Evolutionary conservation across 2,113 vertebrate species (phyloP).

Genomic region (Numenius arquata): DNA sequence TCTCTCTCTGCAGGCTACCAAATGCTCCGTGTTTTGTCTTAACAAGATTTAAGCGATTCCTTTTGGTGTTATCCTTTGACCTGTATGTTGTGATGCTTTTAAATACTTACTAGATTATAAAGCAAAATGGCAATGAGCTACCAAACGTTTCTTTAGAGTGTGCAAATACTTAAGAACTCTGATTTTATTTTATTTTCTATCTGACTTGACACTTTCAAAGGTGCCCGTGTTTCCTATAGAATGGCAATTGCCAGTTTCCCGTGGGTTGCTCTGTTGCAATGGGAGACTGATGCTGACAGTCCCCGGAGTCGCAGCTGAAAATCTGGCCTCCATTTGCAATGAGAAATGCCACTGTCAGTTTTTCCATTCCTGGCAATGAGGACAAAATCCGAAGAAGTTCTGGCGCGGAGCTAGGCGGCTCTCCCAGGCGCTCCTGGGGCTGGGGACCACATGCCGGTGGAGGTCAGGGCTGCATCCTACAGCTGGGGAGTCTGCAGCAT

Average conservation of each 20-base stretch:
- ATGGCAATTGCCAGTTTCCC: accelerated
- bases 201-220: background rate
- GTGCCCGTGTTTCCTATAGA: background rate
- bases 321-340: background rate
- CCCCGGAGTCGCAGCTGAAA: background rate
- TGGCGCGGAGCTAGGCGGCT: background rate
- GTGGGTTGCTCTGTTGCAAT: accelerated
- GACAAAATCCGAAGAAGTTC: background rate
- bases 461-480: background rate
- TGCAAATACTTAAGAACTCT: background rate
- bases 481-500: background rate
- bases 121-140: background rate
- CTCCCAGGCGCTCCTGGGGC: background rate
- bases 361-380: background rate
- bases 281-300: background rate
- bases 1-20: background rate
- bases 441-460: background rate
- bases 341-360: background rate
- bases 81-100: background rate
- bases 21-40: background rate
- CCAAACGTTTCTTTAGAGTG: background rate
- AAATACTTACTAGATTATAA: background rate
- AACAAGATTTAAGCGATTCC: background rate
- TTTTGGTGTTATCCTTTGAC: background rate
- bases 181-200: too few relatives aligned